Conservation (phyloP, 2,888 invertebrate species). For the Theretra japonica region DNA sequence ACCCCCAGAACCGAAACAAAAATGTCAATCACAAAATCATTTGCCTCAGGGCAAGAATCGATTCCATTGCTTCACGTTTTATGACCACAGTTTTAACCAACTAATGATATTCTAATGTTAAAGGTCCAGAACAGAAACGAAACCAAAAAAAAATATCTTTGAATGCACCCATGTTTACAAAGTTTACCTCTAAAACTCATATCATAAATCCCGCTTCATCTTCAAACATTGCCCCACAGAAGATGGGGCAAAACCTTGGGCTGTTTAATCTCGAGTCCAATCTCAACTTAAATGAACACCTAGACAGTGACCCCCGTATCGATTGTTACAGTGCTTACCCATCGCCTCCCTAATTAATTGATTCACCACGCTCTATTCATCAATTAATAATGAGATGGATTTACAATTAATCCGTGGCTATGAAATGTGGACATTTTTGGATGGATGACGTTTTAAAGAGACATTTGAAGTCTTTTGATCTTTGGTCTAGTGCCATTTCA, state of each 20-base stretch:
- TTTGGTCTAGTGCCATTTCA: too few relatives aligned
- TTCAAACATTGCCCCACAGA: conserved; percentile 40
- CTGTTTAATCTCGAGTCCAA: conserved; percentile 78
- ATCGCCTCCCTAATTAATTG: conserved; percentile 78
- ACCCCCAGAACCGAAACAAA: too few relatives aligned
- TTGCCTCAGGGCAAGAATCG: too few relatives aligned
- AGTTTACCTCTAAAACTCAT: too few relatives aligned
- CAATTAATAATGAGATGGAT: conserved; percentile 58
- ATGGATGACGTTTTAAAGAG: too few relatives aligned
- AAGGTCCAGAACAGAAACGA: too few relatives aligned
- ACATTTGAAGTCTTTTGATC: too few relatives aligned
- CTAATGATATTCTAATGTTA: conserved; percentile 6
- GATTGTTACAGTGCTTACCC: conserved; percentile 72
- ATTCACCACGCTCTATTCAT: conserved; percentile 66
- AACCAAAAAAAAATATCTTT: too few relatives aligned
- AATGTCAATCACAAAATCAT: too few relatives aligned
- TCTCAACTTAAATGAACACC: conserved; percentile 82
- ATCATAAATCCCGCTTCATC: not conserved
- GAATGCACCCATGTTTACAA: too few relatives aligned
- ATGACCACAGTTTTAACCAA: not conserved
- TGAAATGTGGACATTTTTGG: conserved; percentile 16
- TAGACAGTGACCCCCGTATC: conserved; percentile 66
- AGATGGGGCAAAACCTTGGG: conserved; percentile 63
- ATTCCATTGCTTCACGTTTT: too few relatives aligned
- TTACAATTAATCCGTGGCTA: not conserved